Evolutionary conservation across 2,888 invertebrate species (phyloP).

Genomic region (Brenthis daphne): DNA sequence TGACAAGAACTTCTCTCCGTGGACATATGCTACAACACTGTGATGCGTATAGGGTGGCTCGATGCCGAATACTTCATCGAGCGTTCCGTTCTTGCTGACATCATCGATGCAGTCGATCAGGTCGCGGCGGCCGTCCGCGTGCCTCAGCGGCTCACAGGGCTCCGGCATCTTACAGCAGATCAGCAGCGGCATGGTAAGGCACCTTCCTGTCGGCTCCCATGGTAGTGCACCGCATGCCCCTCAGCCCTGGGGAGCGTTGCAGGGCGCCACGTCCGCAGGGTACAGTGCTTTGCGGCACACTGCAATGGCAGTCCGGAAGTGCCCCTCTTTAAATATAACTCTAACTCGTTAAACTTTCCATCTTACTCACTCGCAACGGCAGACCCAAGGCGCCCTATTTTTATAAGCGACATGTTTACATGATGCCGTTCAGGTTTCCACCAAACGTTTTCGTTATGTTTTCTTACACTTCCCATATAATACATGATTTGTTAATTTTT

Average conservation of each 20-base stretch:
- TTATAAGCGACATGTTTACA: constrained; percentile 14
- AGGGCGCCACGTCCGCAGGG: constrained; percentile 77
- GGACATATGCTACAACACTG: constrained; percentile 19
- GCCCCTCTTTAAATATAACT: constrained; percentile 84
- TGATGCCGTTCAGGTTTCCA: neutral
- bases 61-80: constrained; percentile 94
- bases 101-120: constrained; percentile 83
- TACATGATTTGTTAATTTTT: too few relatives aligned
- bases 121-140: constrained; percentile 86
- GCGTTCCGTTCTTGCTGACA: constrained; percentile 92
- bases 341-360: constrained; percentile 36
- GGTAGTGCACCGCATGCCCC: constrained; percentile 70
- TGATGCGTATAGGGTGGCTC: constrained; percentile 87
- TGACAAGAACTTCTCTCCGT: neutral
- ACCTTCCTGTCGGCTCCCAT: constrained; percentile 85
- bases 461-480: neutral
- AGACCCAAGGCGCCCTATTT: neutral
- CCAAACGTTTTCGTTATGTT: neutral
- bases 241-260: constrained; percentile 77
- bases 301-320: constrained; percentile 86
- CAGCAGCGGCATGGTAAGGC: constrained; percentile 97
- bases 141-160: constrained; percentile 87
- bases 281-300: constrained; percentile 77
- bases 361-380: constrained; percentile 24
- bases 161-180: constrained; percentile 92